Evolutionary conservation across 2,113 vertebrate species (phyloP).

Genomic region (Neodon shergylaensis): DNA sequence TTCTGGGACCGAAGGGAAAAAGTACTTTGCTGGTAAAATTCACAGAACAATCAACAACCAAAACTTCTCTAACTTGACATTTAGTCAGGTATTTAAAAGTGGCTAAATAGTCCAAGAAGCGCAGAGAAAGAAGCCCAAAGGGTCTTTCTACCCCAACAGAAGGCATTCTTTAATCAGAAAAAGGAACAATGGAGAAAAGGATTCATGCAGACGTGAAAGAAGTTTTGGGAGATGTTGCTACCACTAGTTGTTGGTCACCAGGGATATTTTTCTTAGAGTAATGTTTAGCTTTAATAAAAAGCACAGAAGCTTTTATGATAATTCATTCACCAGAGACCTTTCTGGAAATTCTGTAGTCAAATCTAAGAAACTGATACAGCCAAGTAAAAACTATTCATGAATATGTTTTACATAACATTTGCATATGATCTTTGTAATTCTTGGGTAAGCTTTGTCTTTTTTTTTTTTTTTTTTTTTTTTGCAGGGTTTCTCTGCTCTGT

Average conservation of each 20-base stretch:
- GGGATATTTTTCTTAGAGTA: constrained; percentile 38
- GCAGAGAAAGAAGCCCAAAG: background rate
- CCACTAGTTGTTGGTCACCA: background rate
- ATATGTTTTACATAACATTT: constrained; percentile 65
- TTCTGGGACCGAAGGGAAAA: background rate
- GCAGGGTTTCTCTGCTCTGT: background rate
- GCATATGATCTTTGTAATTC: constrained; percentile 5
- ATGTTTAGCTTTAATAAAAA: constrained; percentile 51
- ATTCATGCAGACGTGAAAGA: background rate
- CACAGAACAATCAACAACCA: background rate
- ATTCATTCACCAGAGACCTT: constrained; percentile 53
- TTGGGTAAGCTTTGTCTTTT: constrained; percentile 30
- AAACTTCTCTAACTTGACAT: constrained; percentile 19
- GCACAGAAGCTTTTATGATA: background rate
- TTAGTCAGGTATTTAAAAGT: constrained; percentile 36
- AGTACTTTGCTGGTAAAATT: constrained; percentile 41
- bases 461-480: background rate
- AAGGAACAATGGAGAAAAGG: constrained; percentile 33
- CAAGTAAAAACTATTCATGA: constrained; percentile 38
- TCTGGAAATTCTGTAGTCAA: constrained; percentile 62
- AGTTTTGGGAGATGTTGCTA: background rate
- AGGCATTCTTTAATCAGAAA: constrained; percentile 22
- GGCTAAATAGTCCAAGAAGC: background rate
- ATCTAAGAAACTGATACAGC: constrained; percentile 47
- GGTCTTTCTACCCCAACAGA: background rate